These are phyloP conservation scores for Heliconius himera DNA, from an alignment of 1,140 invertebrate genomes.

Conservation along the genomic window DNA sequence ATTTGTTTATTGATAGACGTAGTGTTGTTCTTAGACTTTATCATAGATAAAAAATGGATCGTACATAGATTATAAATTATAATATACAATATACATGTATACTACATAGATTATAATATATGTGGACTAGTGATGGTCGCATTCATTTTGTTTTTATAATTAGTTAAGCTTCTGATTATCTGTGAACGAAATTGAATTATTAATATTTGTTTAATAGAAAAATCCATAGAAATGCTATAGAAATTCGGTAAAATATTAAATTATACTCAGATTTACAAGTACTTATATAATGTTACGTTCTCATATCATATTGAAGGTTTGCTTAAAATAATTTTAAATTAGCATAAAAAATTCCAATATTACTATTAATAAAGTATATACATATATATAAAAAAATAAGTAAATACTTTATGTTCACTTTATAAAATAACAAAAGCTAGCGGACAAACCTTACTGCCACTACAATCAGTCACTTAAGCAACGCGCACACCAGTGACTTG, in stretches of 20 bases:
- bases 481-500: conserved; percentile 48
- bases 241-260: too few relatives aligned
- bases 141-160: not conserved
- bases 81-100: not conserved
- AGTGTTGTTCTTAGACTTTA: conserved; percentile 6
- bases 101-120: not conserved
- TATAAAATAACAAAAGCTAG: not conserved
- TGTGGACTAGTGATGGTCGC: not conserved
- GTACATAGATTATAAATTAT: not conserved
- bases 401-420: not conserved
- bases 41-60: not conserved
- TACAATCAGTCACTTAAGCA: conserved; percentile 65
- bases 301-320: too few relatives aligned
- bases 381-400: not conserved
- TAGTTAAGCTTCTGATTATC: not conserved
- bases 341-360: too few relatives aligned
- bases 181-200: too few relatives aligned
- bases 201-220: too few relatives aligned
- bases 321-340: too few relatives aligned
- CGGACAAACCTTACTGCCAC: conserved; percentile 33
- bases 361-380: not conserved
- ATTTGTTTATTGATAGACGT: conserved; percentile 44
- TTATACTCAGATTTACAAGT: too few relatives aligned
- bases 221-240: too few relatives aligned
- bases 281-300: too few relatives aligned